Conservation (phyloP, 2,888 invertebrate species). For the Xanthostigma xanthostigma region DNA sequence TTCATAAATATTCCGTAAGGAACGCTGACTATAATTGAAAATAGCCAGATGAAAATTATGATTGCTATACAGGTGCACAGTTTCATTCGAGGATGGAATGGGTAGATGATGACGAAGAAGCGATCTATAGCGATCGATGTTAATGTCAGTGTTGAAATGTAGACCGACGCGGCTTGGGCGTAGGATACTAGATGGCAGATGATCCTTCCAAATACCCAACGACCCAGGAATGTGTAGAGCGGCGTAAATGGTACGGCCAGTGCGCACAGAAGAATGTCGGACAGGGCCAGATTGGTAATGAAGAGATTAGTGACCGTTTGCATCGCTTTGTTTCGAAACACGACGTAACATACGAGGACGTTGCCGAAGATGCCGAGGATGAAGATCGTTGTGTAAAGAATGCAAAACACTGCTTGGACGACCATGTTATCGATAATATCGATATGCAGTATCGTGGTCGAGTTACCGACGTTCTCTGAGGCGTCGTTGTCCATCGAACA, state of each 20-base stretch:
- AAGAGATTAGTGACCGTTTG: constrained; percentile 96
- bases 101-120: constrained; percentile 93
- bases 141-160: constrained; percentile 91
- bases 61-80: constrained; percentile 70
- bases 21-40: constrained; percentile 71
- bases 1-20: constrained; percentile 84
- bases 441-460: constrained; percentile 21
- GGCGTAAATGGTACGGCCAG: constrained; percentile 96
- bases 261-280: constrained; percentile 84
- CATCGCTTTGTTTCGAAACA: constrained; percentile 85
- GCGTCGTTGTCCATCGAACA: constrained; percentile 6
- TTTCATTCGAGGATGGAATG: constrained; percentile 86
- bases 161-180: constrained; percentile 90
- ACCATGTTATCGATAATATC: constrained; percentile 48
- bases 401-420: constrained; percentile 59
- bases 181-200: constrained; percentile 89
- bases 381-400: constrained; percentile 73
- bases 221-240: constrained; percentile 76
- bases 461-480: constrained; percentile 17
- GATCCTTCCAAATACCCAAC: constrained; percentile 85
- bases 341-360: constrained; percentile 84
- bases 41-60: constrained; percentile 81
- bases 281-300: constrained; percentile 89
- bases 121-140: constrained; percentile 96
- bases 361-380: constrained; percentile 82